These are phyloP conservation scores for Eupithecia dodoneata DNA, from an alignment of 2,888 invertebrate genomes.

Conservation along the genomic window DNA sequence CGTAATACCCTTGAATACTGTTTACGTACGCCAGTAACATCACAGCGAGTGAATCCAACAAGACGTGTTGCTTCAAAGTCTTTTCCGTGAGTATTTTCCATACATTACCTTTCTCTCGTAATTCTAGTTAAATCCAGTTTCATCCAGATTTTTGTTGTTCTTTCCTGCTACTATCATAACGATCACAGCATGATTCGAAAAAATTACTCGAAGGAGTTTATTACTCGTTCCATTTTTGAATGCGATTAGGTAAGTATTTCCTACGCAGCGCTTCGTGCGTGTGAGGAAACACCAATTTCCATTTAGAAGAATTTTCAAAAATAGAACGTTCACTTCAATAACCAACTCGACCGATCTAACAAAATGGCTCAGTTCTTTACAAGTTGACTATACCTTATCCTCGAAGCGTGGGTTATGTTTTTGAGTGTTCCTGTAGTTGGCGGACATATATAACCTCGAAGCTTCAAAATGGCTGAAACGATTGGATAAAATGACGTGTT, in stretches of 20 bases:
- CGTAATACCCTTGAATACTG: slow-evolving; percentile 27
- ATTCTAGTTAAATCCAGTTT: slow-evolving; percentile 1
- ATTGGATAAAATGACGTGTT: too few relatives aligned
- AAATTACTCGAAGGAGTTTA: not conserved
- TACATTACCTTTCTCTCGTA: not conserved
- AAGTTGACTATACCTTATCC: too few relatives aligned
- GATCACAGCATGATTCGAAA: not conserved
- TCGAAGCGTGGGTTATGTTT: too few relatives aligned
- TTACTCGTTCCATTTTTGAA: slow-evolving; percentile 1
- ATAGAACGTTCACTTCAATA: not conserved
- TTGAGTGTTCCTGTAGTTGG: too few relatives aligned
- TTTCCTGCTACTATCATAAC: not conserved
- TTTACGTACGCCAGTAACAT: slow-evolving; percentile 27
- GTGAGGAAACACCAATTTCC: not conserved
- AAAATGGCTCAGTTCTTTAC: not conserved
- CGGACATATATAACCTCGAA: too few relatives aligned
- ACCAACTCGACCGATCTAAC: not conserved
- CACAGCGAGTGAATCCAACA: slow-evolving; percentile 10
- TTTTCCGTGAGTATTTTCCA: slow-evolving; percentile 14
- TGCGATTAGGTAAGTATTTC: not conserved
- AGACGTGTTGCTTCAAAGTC: slow-evolving; percentile 19
- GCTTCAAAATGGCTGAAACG: too few relatives aligned
- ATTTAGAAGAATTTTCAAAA: not conserved
- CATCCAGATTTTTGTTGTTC: not conserved
- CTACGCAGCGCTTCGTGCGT: not conserved